Base-by-base conservation (phyloP, 2,888 invertebrate genomes). In the Lysandra coridon region DNA sequence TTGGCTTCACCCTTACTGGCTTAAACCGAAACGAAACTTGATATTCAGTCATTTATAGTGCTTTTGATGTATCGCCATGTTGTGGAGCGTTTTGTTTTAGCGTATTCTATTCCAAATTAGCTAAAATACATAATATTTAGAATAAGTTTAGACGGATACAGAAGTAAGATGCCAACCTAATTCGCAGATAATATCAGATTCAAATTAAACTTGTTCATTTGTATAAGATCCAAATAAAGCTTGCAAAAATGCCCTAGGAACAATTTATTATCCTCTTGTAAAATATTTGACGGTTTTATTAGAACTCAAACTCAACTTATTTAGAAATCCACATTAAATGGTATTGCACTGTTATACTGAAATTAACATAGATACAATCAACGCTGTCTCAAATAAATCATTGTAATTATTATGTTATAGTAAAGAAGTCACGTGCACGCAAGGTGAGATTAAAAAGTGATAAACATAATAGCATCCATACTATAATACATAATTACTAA, bases 381-480 rank as follows among this genome's bases (percentile, higher is more conserved):
- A 37, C 7, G 69, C 12, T 69, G 69, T 69, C 69, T 69, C 69
- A 69, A 69, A 33, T 69, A 69, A 69, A 37, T 69, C 17, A 69
- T 69, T 69, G 33, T 33, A 14, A 69, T 33, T 69, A 69, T 6
- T 37, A 14, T 69, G 33, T 33, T 69, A 37, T 69, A 69, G 33
- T 69, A 69, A 69, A 69, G 14, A 37, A 69, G 69, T 69, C 33
- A 69, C 62, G 62, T 62, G 33, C 33, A 14, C 14, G 23, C 69
- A 69, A 69, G 69, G 69, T 37, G 69, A 69, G 69, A 69, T 69
- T 69, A 33, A 69, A 69, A 69, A 69, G 69, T 69, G 33, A 69
- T 69, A 69, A 69, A 69, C 14, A 14, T 69, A 69, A 69, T 69
- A 33, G 33, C 69, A 69, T 69, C 57, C 57, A 57, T 57, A 17